Percentiles rank a stretch among this genome's conserved stretches.
Evolutionary conservation across 2,113 vertebrate genomes (phyloP).

Genomic region (Rhinopomastus cyanomelas): DNA sequence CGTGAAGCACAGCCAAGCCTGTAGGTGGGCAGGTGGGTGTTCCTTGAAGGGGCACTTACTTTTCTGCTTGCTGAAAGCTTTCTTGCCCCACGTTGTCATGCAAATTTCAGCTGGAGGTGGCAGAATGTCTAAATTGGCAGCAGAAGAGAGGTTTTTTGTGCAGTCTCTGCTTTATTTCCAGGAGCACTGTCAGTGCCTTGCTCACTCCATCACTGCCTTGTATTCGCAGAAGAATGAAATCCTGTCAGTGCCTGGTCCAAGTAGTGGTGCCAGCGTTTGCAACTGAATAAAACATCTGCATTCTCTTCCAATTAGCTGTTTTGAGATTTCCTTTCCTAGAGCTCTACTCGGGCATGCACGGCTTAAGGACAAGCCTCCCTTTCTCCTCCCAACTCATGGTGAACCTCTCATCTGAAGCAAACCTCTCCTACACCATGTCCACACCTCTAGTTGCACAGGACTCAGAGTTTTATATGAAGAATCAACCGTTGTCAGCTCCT

Average conservation of each 20-base stretch:
- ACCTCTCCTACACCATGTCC: not conserved
- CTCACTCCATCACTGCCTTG: not conserved
- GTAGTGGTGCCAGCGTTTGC: not conserved
- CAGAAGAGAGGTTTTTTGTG: not conserved
- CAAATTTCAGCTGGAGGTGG: not conserved
- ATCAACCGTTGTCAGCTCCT: not conserved
- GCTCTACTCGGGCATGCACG: fast-evolving
- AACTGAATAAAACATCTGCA: conserved; percentile 7
- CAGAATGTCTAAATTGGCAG: not conserved
- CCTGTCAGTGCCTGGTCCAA: not conserved
- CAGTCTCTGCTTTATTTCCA: not conserved
- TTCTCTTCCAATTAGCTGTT: not conserved
- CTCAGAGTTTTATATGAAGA: not conserved
- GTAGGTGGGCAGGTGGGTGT: not conserved
- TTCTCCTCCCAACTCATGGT: not conserved
- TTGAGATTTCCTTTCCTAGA: not conserved
- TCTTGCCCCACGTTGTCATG: not conserved
- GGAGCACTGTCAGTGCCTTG: not conserved
- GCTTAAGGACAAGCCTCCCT: not conserved
- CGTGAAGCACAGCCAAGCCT: not conserved
- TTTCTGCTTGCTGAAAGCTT: not conserved
- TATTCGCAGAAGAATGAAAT: not conserved
- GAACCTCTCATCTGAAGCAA: not conserved
- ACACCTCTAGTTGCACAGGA: not conserved
- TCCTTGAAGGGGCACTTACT: not conserved